Evolutionary conservation across 1,140 invertebrate species (phyloP).

Genomic region (Daktulosphaira vitifoliae): DNA sequence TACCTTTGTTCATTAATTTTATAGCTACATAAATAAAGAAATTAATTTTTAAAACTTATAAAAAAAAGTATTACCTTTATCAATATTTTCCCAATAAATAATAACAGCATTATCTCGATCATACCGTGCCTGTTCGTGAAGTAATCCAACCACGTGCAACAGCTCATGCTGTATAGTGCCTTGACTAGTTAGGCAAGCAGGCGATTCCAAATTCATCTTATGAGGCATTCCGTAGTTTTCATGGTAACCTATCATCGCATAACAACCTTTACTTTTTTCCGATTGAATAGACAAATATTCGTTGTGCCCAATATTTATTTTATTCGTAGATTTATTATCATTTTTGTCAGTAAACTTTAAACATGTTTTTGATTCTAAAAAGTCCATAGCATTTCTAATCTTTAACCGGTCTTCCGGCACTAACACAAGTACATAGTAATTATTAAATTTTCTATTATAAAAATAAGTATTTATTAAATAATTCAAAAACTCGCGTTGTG

Average conservation of each 20-base stretch:
- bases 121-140: slow-evolving; percentile 45
- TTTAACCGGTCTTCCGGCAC: slow-evolving; percentile 29
- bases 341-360: slow-evolving; percentile 43
- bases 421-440: slow-evolving; percentile 2
- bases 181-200: slow-evolving; percentile 40
- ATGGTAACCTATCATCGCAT: slow-evolving; percentile 39
- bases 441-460: too few species aligned
- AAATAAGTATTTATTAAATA: too few species aligned
- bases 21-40: background rate
- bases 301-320: background rate
- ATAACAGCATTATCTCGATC: slow-evolving; percentile 45
- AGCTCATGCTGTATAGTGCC: slow-evolving; percentile 47
- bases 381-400: slow-evolving; percentile 36
- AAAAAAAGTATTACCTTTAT: slow-evolving; percentile 42
- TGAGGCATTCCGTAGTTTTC: slow-evolving; percentile 28
- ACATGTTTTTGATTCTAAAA: slow-evolving; percentile 42
- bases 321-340: slow-evolving; percentile 34
- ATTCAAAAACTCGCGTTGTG: too few species aligned
- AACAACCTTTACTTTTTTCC: slow-evolving; percentile 38
- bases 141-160: slow-evolving; percentile 45
- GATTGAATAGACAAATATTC: slow-evolving; percentile 42
- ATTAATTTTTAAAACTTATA: background rate
- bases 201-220: slow-evolving; percentile 39
- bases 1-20: too few species aligned
- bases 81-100: slow-evolving; percentile 46